Base-by-base conservation (phyloP, 2,113 vertebrate species). In the Ptilorrhoa leucosticta region DNA sequence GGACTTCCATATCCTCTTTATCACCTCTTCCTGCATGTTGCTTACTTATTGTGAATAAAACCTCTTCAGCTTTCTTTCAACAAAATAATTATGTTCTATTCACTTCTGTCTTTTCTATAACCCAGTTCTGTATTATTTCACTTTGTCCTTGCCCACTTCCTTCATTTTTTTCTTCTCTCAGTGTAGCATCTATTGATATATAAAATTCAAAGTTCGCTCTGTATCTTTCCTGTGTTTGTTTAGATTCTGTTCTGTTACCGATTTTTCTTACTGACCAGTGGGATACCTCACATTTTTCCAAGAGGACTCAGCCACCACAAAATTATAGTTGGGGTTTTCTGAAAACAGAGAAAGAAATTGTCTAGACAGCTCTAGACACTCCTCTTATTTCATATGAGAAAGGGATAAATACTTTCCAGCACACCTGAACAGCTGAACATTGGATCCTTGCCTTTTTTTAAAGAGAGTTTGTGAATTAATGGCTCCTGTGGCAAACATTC, bases 111-210 rank as follows among this genome's bases (percentile, higher is more conserved):
- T 90, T 56, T 84, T 77, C 35, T 53, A 4, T 30, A 16, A 8
- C 2, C 5, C 5, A 56, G 5, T 37, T 81, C 14, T 84, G 3
- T 35, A 30, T 61, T 72, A 51, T 33, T 83, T 21, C 4, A 11
- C 23, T 87, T 89, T 39, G 3, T 42, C 63, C 18, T 83, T 90
- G n/a, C 3, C 9, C 6, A 8, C 11, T 48, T 57, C 3, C 7
- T 40, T 39, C 45, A 7, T 16, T 51, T 61, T 72, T 83, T 83
- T 58, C 5, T 42, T 11, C 10, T 68, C 35, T 76, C 15, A 37
- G 0, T 40, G 6, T 35, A 48, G 7, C 24, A 64, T 47, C 11
- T 14, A n/a, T 50, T 2, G 3, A n/a, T 6, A 5, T 20, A 17
- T 39, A 8, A 27, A 83, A 90, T 65, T n/a, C 75, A 70, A 42